Evolutionary conservation across 2,113 vertebrate species (phyloP), one percentile per base, ranked within the genome.

Genomic region (Pachypanchax playfairii): DNA sequence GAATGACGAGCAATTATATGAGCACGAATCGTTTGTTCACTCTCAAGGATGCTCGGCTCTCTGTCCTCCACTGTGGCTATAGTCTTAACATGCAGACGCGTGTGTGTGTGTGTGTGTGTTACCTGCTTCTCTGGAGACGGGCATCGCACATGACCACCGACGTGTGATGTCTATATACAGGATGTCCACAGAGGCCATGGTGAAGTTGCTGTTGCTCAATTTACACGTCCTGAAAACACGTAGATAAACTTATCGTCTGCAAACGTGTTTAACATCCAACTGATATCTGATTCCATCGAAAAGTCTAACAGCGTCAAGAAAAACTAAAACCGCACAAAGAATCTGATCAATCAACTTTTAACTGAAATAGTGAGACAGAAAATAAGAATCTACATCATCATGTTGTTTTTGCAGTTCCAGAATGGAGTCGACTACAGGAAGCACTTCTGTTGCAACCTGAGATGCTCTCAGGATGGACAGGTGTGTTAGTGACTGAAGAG

Each of bases 161-260:
- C 96, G 91, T 0, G 94, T 96, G 85, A 98, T 97, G 85, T 98
- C 96, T 1, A 99, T 99, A 83, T 99, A 99, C 0, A 99, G 92
- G 79, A 98, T 98, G 80, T 99, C 97, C 28, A 93, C 94, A 0
- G 95, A 90, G 0, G 97, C 97, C 97, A 99, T 99, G 47, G 94
- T 93, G 71, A 98, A 91, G 72, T 75, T 94, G 84, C 92, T 94
- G 91, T 88, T 94, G 77, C 94, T 97, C 58, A 98, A 90, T 73
- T 92, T 97, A 72, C 96, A 98, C 82, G 93, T 97, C 85, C 97
- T 99, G 75, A 64, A 76, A 59, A 73, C 33, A 22, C 25, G 11
- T 0, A 73, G 3, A 5, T 28, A 43, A 38, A 39, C 4, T 14
- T 41, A 20, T 11, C 3, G 2, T 38, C 35, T 12, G 17, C 15